Percentiles rank a stretch among this genome's conserved stretches.
These are phyloP conservation scores for Xanthia togata DNA, from an alignment of 2,888 invertebrate genomes.

Conservation along the genomic window DNA sequence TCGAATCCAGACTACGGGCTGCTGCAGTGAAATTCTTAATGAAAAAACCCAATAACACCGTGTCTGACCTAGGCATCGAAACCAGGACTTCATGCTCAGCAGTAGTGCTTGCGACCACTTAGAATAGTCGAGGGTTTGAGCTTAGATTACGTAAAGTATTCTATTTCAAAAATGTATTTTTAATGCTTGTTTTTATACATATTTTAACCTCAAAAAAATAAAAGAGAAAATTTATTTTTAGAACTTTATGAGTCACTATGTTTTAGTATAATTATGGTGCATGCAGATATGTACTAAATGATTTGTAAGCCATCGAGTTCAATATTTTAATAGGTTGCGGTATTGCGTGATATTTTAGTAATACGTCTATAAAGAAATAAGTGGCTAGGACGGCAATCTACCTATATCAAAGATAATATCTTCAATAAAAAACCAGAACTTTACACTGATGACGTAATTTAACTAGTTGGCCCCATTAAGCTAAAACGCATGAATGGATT, in stretches of 20 bases:
- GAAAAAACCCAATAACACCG: too few species aligned
- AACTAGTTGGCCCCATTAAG: background rate
- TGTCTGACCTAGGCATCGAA: too few species aligned
- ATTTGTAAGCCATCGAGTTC: background rate
- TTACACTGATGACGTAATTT: conserved; percentile 5
- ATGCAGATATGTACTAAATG: background rate
- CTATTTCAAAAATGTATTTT: too few species aligned
- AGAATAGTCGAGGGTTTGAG: too few species aligned
- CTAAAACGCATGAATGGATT: background rate
- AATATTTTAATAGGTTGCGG: background rate
- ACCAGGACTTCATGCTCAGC: too few species aligned
- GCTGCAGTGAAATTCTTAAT: too few species aligned
- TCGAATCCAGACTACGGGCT: too few species aligned
- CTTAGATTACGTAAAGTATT: too few species aligned
- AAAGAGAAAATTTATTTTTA: background rate
- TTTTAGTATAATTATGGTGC: background rate
- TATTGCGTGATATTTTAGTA: background rate
- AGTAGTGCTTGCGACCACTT: too few species aligned
- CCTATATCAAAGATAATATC: conserved; percentile 8
- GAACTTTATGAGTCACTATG: background rate
- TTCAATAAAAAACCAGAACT: conserved; percentile 21
- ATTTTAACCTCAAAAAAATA: too few species aligned
- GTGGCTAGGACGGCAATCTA: background rate
- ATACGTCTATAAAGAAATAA: conserved; percentile 10
- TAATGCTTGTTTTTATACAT: too few species aligned